Evolutionary conservation across 2,888 invertebrate species (phyloP), one percentile per base, ranked within the genome.

Genomic region (Aspidiotus rigidus): DNA sequence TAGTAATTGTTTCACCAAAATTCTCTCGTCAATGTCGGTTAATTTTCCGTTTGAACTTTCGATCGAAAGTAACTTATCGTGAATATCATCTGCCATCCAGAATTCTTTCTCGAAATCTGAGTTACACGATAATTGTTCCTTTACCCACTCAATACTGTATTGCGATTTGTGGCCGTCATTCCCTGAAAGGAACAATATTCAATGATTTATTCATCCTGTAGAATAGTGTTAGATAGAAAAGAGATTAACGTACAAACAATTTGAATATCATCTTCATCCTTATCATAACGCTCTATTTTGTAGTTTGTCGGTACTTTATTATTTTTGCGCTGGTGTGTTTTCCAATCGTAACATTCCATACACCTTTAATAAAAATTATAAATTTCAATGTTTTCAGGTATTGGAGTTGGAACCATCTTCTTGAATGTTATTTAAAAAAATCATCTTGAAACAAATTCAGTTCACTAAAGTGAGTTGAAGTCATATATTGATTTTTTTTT

Each of bases 321-420:
- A 42, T 79, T 77, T 64, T 80, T 82, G 73, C 85, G 81, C 77
- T 87, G 87, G 71, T 80, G 80, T 0, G 85, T 86, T 41, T 77
- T 77, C 0, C 77, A 74, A 74, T 84, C 83, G 75, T 84, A 85
- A 73, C 88, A 88, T 42, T 77, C 74, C 0, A 75, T 70, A 75
- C 88, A 87, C 71, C 84, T 84, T 75, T 41, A 74, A 64, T 69
- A 70, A 40, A 61, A 57, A 28, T 28, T 28, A 28, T 28, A 28
- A 28, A 3, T 28, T 28, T 28, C 28, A 28, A 28, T 28, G 28
- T 28, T 28, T 28, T 5, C 28, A 28, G 28, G 28, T 28, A 28
- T 28, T 28, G 28, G 28, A 28, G 28, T 28, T 28, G 28, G 5
- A 28, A 28, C 28, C 28, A 28, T 28, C 5, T 28, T 28, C 28